Evolutionary conservation across 2,797 vertebrate genomes (phyloP).

Genomic region (Poeciliopsis turneri): DNA sequence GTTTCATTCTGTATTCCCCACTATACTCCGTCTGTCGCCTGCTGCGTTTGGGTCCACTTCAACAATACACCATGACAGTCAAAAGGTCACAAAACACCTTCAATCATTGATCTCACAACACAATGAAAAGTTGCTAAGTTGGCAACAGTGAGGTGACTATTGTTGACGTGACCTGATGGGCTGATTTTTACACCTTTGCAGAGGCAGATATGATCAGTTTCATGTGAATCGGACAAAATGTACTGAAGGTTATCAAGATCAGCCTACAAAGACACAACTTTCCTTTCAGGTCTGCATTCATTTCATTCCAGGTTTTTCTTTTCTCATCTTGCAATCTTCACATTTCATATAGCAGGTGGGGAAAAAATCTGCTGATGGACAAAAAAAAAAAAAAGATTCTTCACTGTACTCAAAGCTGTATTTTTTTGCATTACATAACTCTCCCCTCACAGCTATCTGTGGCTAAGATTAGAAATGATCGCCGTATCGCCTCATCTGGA

Average conservation of each 20-base stretch:
- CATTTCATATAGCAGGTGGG: neutral
- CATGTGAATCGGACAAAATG: too few species aligned
- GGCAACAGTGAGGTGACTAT: too few species aligned
- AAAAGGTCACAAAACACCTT: too few species aligned
- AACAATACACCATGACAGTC: too few species aligned
- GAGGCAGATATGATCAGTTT: too few species aligned
- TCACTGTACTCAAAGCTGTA: neutral
- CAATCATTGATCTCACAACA: too few species aligned
- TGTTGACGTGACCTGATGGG: too few species aligned
- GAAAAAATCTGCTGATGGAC: neutral
- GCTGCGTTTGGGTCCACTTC: too few species aligned
- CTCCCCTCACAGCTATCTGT: neutral
- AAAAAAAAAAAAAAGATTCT: neutral
- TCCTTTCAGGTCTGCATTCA: neutral
- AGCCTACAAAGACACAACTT: neutral
- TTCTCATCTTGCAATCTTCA: neutral
- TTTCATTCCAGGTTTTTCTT: neutral
- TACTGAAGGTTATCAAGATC: neutral
- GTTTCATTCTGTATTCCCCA: too few species aligned
- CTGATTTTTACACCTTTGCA: too few species aligned
- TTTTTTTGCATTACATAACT: neutral
- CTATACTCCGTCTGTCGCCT: too few species aligned
- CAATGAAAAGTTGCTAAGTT: too few species aligned
- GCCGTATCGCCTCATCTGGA: neutral
- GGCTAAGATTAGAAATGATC: neutral